Evolutionary conservation across 2,797 vertebrate genomes (phyloP).

Genomic region (Chloroceryle amazona): DNA sequence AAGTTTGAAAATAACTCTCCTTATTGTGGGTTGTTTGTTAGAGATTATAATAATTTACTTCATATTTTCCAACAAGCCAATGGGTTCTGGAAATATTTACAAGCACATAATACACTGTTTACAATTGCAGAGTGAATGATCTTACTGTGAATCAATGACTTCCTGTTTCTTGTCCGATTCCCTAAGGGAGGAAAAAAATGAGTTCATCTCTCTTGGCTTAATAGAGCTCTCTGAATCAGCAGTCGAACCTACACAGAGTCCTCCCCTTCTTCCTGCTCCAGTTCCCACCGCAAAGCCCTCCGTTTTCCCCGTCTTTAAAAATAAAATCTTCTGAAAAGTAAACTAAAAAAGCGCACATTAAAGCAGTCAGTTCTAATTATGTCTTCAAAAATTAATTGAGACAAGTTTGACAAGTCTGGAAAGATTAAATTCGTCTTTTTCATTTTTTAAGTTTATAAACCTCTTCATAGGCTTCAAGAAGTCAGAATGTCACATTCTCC

Average conservation of each 20-base stretch:
- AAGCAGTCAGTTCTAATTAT: constrained; percentile 58
- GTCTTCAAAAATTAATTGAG: constrained; percentile 64
- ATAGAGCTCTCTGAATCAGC: constrained; percentile 72
- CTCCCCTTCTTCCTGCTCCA: constrained; percentile 60
- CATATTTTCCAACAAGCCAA: constrained; percentile 59
- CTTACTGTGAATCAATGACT: constrained; percentile 81
- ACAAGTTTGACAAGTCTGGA: constrained; percentile 68
- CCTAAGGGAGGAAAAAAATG: constrained; percentile 71
- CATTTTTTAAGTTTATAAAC: constrained; percentile 55
- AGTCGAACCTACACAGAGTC: constrained; percentile 61
- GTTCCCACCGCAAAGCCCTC: constrained; percentile 49
- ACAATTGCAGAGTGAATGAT: constrained; percentile 78
- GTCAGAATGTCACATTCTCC: constrained; percentile 61
- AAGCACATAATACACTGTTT: constrained; percentile 78
- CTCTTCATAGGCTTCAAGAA: constrained; percentile 48
- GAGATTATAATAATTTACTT: constrained; percentile 49
- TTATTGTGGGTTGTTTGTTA: constrained; percentile 31
- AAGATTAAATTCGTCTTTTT: constrained; percentile 36
- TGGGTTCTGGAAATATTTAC: constrained; percentile 79
- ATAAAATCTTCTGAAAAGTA: constrained; percentile 49
- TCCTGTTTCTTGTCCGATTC: constrained; percentile 78
- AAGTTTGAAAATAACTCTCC: constrained; percentile 50
- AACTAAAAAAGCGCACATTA: constrained; percentile 9
- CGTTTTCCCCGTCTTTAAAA: background rate
- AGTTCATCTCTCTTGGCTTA: constrained; percentile 78